Conservation (phyloP, 2,113 vertebrate genomes). For the Motacilla alba region DNA sequence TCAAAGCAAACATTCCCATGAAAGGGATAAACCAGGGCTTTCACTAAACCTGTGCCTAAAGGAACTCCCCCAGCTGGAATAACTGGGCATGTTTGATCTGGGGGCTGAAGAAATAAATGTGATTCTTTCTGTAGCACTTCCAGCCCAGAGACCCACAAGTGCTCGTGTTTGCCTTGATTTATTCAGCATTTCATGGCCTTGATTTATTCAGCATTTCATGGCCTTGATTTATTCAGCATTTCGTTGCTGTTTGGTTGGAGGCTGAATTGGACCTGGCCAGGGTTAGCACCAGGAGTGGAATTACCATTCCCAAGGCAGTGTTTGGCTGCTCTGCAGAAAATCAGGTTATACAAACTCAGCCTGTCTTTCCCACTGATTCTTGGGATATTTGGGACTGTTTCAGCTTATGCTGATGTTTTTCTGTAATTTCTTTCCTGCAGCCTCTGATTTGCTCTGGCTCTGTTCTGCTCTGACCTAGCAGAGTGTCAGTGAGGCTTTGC, state of each 20-base stretch:
- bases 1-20: not conserved
- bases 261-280: not conserved
- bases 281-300: not conserved
- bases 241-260: not conserved
- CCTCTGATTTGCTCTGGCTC: not conserved
- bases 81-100: not conserved
- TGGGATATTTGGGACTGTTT: not conserved
- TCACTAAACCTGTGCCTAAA: not conserved
- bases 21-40: not conserved
- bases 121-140: not conserved
- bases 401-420: not conserved
- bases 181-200: not conserved
- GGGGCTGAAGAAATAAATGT: not conserved
- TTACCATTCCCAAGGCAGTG: not conserved
- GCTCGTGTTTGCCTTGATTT: not conserved
- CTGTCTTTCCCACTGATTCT: not conserved
- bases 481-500: not conserved
- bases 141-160: not conserved
- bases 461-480: not conserved
- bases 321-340: not conserved
- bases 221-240: not conserved
- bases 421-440: not conserved
- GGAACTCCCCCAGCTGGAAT: not conserved
- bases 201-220: not conserved
- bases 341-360: not conserved